Evolutionary conservation across 2,797 vertebrate genomes (phyloP).

Genomic region (Simalia tracyae): DNA sequence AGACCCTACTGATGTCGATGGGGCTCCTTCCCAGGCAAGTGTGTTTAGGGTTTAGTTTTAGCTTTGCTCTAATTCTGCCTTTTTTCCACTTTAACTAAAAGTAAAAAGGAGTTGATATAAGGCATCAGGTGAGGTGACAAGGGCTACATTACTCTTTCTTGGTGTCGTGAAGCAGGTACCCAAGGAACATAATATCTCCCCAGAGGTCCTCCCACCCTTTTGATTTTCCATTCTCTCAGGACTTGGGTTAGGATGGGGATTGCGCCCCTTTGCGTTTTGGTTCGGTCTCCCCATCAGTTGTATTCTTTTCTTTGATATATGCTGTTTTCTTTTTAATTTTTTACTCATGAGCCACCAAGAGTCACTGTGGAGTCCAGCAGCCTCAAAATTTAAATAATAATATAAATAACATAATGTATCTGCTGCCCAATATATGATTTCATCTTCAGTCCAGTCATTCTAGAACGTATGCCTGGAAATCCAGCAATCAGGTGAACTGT

Average conservation of each 20-base stretch:
- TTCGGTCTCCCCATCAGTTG: background rate
- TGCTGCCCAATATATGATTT: background rate
- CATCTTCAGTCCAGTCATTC: background rate
- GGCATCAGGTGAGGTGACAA: background rate
- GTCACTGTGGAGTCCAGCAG: background rate
- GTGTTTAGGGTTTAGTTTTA: background rate
- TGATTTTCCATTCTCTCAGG: background rate
- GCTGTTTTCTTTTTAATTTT: background rate
- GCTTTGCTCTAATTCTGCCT: background rate
- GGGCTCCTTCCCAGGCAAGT: background rate
- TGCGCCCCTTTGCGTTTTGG: background rate
- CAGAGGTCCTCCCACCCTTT: background rate
- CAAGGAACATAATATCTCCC: background rate
- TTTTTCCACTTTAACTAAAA: background rate
- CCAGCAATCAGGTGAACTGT: background rate
- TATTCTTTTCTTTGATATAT: background rate
- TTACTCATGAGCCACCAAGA: background rate
- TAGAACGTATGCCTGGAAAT: background rate
- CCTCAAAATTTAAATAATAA: background rate
- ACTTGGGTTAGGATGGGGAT: background rate
- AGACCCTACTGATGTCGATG: background rate
- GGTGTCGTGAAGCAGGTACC: background rate
- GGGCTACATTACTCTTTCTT: background rate
- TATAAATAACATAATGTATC: background rate
- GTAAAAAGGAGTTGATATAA: background rate